Evolutionary conservation across 2,797 vertebrate genomes (phyloP).

Genomic region (Toxotes lorentzi): DNA sequence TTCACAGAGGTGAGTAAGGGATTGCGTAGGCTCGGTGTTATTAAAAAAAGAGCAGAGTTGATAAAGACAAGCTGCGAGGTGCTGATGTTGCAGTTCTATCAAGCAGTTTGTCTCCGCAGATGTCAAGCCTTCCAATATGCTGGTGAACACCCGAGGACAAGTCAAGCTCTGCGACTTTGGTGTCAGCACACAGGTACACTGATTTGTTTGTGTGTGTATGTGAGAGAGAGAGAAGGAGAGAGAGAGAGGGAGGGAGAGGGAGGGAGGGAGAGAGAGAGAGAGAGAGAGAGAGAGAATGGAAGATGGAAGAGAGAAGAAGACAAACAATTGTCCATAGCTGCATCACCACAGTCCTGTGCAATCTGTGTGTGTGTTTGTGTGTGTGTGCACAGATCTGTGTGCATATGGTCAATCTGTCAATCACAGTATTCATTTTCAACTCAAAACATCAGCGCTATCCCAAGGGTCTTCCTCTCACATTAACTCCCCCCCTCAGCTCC

Average conservation of each 20-base stretch:
- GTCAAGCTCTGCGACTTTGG: conserved; percentile 99
- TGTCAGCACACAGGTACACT: conserved; percentile 95
- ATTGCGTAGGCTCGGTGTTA: conserved; percentile 41
- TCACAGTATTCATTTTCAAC: conserved; percentile 72
- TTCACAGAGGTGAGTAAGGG: conserved; percentile 94
- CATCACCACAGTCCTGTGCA: conserved; percentile 6
- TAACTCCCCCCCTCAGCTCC: conserved; percentile 52
- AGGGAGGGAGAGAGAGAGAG: background rate
- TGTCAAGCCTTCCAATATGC: conserved; percentile 98
- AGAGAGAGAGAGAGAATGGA: background rate
- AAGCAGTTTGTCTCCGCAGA: conserved; percentile 87
- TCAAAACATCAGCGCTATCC: conserved; percentile 68
- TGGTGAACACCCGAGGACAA: conserved; percentile 97
- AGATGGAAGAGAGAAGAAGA: conserved; percentile 14
- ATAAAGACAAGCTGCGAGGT: conserved; percentile 70
- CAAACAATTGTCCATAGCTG: conserved; percentile 30
- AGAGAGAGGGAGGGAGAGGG: background rate
- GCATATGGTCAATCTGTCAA: conserved; percentile 81
- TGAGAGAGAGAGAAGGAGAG: conserved; percentile 3
- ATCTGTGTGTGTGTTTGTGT: background rate
- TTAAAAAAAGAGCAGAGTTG: conserved; percentile 59
- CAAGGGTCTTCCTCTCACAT: conserved; percentile 73
- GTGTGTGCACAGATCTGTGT: conserved; percentile 4
- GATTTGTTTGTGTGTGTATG: conserved; percentile 59
- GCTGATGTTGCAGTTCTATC: conserved; percentile 76